Conservation (phyloP, 2,113 vertebrate species). For the Coturnix japonica region DNA sequence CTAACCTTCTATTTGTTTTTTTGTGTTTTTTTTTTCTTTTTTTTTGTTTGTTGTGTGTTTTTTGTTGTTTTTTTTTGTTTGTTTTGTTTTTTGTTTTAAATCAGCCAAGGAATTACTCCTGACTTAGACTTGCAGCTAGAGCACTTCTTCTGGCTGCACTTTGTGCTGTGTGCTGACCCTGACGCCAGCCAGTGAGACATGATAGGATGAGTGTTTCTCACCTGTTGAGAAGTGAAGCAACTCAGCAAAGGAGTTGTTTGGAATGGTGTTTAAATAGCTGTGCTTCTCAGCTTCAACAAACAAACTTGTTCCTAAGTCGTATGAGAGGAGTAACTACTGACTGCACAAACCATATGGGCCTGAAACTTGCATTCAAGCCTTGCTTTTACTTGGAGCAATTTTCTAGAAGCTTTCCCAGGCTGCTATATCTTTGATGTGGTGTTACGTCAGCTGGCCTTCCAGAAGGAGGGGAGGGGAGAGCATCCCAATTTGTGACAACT, state of each 20-base stretch:
- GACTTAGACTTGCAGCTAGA: background rate
- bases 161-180: background rate
- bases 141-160: background rate
- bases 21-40: too few relatives aligned
- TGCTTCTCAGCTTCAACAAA: background rate
- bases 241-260: background rate
- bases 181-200: background rate
- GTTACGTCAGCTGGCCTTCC: background rate
- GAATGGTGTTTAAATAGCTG: slow-evolving; percentile 1
- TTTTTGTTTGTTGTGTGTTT: too few relatives aligned
- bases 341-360: background rate
- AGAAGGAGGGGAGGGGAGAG: background rate
- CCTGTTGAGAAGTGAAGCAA: background rate
- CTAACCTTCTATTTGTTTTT: background rate
- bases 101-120: background rate
- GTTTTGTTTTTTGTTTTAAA: background rate
- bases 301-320: background rate
- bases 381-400: background rate
- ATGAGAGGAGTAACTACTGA: background rate
- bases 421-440: background rate
- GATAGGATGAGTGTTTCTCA: background rate
- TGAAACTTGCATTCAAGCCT: background rate
- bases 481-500: background rate
- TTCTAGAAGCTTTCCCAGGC: background rate
- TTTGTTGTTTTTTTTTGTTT: too few relatives aligned